Conservation (phyloP, 1,140 invertebrate species). For the Cotesia chilonis region DNA sequence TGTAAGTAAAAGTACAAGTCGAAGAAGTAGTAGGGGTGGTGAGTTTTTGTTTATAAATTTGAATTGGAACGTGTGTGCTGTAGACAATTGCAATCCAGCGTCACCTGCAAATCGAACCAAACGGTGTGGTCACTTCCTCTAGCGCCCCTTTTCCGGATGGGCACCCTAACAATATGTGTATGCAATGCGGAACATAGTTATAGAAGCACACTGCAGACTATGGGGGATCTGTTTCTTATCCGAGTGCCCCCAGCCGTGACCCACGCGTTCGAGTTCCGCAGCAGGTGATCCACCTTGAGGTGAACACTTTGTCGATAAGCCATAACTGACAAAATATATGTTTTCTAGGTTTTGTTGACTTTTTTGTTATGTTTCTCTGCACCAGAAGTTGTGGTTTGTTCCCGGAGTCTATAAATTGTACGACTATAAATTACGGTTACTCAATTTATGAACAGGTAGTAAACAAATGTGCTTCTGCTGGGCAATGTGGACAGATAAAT, state of each 20-base stretch:
- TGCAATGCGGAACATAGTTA: constrained; percentile 2
- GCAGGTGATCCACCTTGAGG: constrained; percentile 43
- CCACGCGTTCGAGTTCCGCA: constrained; percentile 28
- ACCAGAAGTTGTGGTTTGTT: too few species aligned
- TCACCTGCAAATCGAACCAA: constrained; percentile 38
- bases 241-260: constrained; percentile 33
- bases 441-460: too few species aligned
- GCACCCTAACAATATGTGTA: constrained; percentile 2
- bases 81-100: constrained; percentile 16
- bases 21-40: neutral
- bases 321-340: too few species aligned
- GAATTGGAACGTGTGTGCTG: neutral
- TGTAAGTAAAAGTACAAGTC: neutral
- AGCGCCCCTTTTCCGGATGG: constrained; percentile 36
- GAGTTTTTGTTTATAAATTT: neutral
- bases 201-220: constrained; percentile 15
- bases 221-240: constrained; percentile 35
- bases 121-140: constrained; percentile 34
- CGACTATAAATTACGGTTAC: too few species aligned
- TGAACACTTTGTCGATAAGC: constrained; percentile 22
- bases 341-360: too few species aligned
- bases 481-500: too few species aligned
- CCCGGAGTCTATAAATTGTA: too few species aligned
- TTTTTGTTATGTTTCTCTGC: too few species aligned
- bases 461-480: too few species aligned